Conservation (phyloP, 2,113 vertebrate genomes). For the Gulo gulo region DNA sequence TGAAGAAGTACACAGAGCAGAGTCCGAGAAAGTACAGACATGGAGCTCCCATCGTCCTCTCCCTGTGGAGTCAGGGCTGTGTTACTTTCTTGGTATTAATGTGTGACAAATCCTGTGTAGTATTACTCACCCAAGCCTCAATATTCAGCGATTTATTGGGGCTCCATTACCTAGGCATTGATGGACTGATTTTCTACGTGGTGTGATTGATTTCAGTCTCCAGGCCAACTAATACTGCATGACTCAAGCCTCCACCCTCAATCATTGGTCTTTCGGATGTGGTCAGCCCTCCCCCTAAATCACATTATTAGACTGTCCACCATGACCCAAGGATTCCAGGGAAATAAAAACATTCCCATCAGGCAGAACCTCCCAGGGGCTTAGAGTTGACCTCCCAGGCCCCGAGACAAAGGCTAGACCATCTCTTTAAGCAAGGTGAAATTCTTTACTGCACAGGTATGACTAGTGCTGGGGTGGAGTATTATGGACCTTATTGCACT, state of each 20-base stretch:
- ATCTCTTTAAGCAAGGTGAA: background rate
- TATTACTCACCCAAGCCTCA: background rate
- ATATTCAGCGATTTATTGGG: background rate
- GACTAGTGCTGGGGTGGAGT: background rate
- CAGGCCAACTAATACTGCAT: background rate
- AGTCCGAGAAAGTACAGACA: background rate
- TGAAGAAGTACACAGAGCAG: background rate
- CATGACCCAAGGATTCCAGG: background rate
- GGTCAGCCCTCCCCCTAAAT: background rate
- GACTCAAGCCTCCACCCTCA: background rate
- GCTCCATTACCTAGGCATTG: background rate
- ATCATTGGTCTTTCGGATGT: background rate
- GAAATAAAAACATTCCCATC: background rate
- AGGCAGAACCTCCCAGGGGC: background rate
- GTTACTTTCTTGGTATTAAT: background rate
- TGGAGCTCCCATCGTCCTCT: background rate
- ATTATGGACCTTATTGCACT: background rate
- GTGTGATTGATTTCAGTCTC: background rate
- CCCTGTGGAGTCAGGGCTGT: background rate
- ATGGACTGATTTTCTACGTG: background rate
- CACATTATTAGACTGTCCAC: background rate
- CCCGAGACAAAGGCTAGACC: background rate
- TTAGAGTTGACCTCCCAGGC: background rate
- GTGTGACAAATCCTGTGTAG: accelerated
- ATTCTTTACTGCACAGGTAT: background rate